Percentiles rank a stretch among this genome's conserved stretches.
Conservation (phyloP, 2,113 vertebrate species). For the Corydoras maculifer region DNA sequence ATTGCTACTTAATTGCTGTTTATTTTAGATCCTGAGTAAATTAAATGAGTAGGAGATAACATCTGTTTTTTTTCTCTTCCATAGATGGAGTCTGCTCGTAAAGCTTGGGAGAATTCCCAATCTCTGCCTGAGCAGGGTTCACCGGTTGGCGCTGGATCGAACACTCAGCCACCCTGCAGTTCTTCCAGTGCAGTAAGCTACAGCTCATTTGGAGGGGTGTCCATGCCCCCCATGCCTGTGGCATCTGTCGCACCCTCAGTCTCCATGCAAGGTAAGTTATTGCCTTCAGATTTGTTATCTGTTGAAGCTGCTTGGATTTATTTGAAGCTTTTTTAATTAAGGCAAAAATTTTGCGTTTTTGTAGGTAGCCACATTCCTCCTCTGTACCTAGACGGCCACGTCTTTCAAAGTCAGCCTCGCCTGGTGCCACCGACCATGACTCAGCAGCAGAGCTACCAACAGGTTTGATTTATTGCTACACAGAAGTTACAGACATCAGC, state of each 20-base stretch:
- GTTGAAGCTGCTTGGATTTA: not conserved
- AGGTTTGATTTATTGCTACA: too few relatives aligned
- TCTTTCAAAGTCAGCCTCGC: conserved; percentile 92
- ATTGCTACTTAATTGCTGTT: too few relatives aligned
- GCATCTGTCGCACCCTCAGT: conserved; percentile 94
- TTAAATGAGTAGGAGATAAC: too few relatives aligned
- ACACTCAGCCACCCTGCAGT: conserved; percentile 83
- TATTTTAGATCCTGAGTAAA: too few relatives aligned
- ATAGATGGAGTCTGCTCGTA: conserved; percentile 97
- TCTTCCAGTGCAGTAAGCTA: conserved; percentile 91
- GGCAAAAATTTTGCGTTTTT: conserved; percentile 9
- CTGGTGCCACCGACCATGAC: conserved; percentile 88
- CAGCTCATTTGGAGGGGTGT: conserved; percentile 92
- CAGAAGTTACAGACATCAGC: too few relatives aligned
- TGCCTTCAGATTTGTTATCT: not conserved
- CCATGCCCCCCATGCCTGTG: conserved; percentile 95
- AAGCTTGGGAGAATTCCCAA: conserved; percentile 98
- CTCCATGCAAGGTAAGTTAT: conserved; percentile 84
- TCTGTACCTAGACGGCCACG: conserved; percentile 90
- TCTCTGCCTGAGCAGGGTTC: conserved; percentile 93
- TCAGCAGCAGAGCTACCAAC: conserved; percentile 83
- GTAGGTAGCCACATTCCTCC: conserved; percentile 91
- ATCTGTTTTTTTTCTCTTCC: not conserved
- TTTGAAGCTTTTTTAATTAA: too few relatives aligned
- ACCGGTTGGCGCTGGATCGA: conserved; percentile 72